Evolutionary conservation across 2,113 vertebrate species (phyloP).

Genomic region (Odobenus rosmarus): DNA sequence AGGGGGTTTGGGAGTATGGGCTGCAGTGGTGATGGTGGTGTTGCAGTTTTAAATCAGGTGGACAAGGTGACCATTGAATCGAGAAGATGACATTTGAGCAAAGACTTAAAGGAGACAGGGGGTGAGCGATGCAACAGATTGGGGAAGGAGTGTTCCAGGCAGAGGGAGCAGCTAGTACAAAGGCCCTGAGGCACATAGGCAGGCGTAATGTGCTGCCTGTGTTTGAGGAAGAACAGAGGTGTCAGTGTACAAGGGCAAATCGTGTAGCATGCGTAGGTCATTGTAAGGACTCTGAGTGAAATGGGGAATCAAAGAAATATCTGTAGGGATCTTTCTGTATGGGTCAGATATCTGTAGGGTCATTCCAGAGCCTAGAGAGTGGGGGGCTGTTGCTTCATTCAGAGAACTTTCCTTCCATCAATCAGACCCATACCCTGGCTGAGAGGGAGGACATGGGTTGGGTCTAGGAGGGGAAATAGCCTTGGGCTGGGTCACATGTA

Average conservation of each 20-base stretch:
- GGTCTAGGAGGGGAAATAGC: not conserved
- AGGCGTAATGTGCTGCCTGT: not conserved
- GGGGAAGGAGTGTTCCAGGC: not conserved
- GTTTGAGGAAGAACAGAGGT: not conserved
- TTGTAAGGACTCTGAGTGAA: not conserved
- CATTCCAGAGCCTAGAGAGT: not conserved
- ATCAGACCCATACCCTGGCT: not conserved
- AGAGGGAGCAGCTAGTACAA: not conserved
- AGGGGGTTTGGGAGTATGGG: not conserved
- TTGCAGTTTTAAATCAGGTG: not conserved
- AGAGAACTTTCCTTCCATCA: not conserved
- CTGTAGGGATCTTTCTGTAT: not conserved
- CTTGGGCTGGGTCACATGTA: not conserved
- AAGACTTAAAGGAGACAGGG: not conserved
- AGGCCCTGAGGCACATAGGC: not conserved
- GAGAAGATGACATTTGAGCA: not conserved
- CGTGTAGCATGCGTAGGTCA: not conserved
- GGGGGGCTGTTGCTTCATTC: not conserved
- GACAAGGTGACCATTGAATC: not conserved
- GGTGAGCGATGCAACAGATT: not conserved
- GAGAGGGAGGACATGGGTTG: not conserved
- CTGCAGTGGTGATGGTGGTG: not conserved
- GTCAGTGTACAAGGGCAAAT: not conserved
- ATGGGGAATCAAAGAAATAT: not conserved
- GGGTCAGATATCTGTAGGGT: not conserved